These are phyloP conservation scores for Caenorhabditis panamensis DNA, from an alignment of 2,888 invertebrate genomes.

Conservation along the genomic window DNA sequence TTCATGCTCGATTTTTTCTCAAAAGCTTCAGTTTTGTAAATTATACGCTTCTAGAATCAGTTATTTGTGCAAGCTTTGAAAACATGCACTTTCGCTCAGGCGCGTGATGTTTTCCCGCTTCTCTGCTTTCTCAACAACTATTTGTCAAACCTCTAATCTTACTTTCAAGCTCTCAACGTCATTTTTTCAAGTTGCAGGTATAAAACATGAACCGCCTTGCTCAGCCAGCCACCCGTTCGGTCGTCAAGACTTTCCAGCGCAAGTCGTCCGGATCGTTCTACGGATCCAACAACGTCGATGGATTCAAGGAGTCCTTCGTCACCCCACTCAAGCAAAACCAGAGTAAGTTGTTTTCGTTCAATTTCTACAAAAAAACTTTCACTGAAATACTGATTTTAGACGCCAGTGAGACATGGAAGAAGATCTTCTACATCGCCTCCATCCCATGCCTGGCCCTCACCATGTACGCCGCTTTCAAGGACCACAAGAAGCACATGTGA, in stretches of 20 bases:
- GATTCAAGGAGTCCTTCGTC: conserved; percentile 71
- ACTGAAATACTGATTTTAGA: conserved; percentile 53
- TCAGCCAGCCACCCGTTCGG: conserved; percentile 56
- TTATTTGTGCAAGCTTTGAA: not conserved
- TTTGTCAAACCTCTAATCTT: not conserved
- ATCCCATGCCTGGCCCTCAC: conserved; percentile 77
- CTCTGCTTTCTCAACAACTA: not conserved
- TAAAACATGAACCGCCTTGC: conserved; percentile 62
- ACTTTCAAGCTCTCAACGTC: not conserved
- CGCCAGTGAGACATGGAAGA: conserved; percentile 76
- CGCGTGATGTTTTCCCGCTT: conserved; percentile 13
- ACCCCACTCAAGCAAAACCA: conserved; percentile 73
- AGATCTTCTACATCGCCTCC: conserved; percentile 78
- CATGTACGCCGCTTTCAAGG: conserved; percentile 75
- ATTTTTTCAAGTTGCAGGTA: conserved; percentile 28
- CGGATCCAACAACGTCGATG: conserved; percentile 76
- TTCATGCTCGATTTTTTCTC: not conserved
- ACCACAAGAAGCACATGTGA: conserved; percentile 70
- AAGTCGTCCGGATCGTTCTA: conserved; percentile 78
- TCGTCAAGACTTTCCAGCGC: conserved; percentile 67
- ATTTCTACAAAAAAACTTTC: not conserved
- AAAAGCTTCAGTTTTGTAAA: not conserved
- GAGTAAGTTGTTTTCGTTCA: conserved; percentile 43
- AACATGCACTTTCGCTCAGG: conserved; percentile 4
- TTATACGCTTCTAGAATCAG: not conserved